phyloP scores from a whole-genome alignment of 2,888 invertebrate genomes.

The Nomada ruficornis region DNA sequence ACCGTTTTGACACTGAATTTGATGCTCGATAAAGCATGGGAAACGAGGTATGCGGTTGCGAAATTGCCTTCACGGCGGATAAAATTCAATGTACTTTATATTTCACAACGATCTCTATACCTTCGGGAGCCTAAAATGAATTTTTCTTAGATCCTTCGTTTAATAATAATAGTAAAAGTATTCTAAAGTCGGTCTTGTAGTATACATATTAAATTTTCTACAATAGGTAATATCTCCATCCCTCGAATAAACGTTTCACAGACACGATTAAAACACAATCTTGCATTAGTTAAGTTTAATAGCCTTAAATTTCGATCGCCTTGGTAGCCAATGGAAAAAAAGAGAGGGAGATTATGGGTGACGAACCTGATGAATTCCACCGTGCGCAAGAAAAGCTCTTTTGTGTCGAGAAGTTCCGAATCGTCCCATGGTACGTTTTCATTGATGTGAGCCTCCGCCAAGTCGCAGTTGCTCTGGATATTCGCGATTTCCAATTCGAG shows the following conservation, averaged over 20 bases:
- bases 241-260: no score
- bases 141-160: constrained; percentile 20
- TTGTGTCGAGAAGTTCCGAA: constrained; percentile 96
- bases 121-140: constrained; percentile 18
- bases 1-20: constrained; percentile 6
- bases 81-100: constrained; percentile 38
- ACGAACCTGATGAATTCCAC: constrained; percentile 92
- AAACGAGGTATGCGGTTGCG: neutral
- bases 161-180: neutral
- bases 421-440: constrained; percentile 96
- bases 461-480: constrained; percentile 97
- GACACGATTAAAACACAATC: neutral
- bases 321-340: neutral
- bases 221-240: neutral
- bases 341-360: constrained; percentile 4
- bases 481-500: constrained; percentile 97
- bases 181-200: neutral
- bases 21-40: constrained; percentile 25
- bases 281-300: neutral
- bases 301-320: neutral
- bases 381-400: constrained; percentile 97
- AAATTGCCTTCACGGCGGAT: constrained; percentile 27
- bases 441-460: constrained; percentile 97
- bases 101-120: constrained; percentile 29
- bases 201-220: neutral